Evolutionary conservation across 2,797 vertebrate genomes (phyloP).

Genomic region (Lithobates pipiens): DNA sequence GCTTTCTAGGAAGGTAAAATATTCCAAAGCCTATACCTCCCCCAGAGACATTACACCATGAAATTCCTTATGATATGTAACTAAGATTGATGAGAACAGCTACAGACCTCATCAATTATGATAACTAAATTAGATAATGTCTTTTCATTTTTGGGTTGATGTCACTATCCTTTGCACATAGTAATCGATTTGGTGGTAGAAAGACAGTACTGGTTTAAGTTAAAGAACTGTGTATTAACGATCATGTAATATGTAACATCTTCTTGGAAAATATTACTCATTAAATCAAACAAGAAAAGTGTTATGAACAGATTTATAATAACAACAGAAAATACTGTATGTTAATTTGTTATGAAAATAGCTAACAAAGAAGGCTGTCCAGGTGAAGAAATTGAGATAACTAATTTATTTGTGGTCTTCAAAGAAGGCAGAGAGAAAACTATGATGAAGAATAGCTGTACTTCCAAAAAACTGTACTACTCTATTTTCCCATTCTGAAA

Average conservation of each 20-base stretch:
- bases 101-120: neutral
- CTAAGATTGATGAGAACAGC: neutral
- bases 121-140: conserved; percentile 12
- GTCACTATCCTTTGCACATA: neutral
- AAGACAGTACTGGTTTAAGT: neutral
- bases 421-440: no score
- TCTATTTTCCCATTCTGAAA: no score
- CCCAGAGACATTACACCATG: conserved; percentile 16
- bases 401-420: no score
- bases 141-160: neutral
- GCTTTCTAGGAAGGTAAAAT: neutral
- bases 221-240: neutral
- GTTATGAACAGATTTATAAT: no score
- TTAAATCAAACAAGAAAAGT: neutral
- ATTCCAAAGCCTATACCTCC: neutral
- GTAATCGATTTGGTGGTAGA: neutral
- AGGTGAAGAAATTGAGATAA: no score
- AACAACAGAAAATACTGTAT: no score
- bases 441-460: no score
- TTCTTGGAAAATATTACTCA: neutral
- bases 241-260: neutral
- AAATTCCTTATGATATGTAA: neutral
- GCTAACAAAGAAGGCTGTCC: no score
- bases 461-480: no score
- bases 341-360: no score